Evolutionary conservation across 2,888 invertebrate species (phyloP).

Genomic region (Heliconius hortense): DNA sequence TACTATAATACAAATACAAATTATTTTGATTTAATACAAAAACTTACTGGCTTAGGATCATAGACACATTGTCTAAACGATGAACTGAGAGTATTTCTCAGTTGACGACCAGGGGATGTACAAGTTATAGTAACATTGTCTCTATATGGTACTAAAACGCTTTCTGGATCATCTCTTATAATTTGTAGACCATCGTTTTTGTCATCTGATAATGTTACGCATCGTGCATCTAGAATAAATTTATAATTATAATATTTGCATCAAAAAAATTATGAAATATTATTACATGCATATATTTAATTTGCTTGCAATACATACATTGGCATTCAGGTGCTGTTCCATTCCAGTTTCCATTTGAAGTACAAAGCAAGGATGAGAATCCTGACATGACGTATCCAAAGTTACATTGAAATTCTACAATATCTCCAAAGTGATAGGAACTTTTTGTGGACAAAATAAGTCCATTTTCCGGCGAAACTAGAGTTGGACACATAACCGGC

Average conservation of each 20-base stretch:
- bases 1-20: background rate
- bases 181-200: conserved; percentile 92
- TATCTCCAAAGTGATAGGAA: conserved; percentile 93
- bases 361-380: conserved; percentile 91
- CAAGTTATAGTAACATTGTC: conserved; percentile 95
- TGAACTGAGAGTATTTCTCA: conserved; percentile 91
- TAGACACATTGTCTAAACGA: conserved; percentile 97
- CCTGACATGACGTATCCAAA: conserved; percentile 97
- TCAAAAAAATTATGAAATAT: too few relatives aligned
- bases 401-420: conserved; percentile 95
- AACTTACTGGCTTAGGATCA: conserved; percentile 90
- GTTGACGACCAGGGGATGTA: conserved; percentile 87
- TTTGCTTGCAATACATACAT: conserved; percentile 83
- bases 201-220: conserved; percentile 94
- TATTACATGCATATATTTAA: background rate
- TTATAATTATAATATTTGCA: background rate
- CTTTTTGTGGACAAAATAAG: conserved; percentile 90
- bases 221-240: conserved; percentile 89
- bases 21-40: conserved; percentile 4
- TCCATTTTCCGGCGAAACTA: conserved; percentile 92
- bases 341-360: conserved; percentile 96
- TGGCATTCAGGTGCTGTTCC: conserved; percentile 96
- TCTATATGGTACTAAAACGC: conserved; percentile 92
- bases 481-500: conserved; percentile 92
- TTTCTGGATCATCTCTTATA: conserved; percentile 89